phyloP scores from a whole-genome alignment of 2,888 invertebrate species.

The Podotricha telesiphe region DNA sequence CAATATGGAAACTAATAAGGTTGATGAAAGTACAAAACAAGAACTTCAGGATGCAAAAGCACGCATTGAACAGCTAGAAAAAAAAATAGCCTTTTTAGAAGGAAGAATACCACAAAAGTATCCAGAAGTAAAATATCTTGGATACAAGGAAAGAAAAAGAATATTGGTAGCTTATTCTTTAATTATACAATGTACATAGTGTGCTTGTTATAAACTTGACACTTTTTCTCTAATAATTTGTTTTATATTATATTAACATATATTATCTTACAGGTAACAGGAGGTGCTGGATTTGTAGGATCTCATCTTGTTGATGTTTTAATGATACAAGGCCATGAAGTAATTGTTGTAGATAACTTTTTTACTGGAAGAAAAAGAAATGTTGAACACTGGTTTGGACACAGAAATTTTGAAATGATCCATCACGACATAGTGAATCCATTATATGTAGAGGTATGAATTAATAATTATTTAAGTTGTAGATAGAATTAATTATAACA shows the following conservation, averaged over 20 bases:
- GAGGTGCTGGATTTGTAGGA: constrained; percentile 99
- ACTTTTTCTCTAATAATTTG: background rate
- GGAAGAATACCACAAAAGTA: constrained; percentile 91
- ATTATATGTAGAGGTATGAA: constrained; percentile 91
- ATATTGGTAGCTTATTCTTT: constrained; percentile 88
- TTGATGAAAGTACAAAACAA: constrained; percentile 61
- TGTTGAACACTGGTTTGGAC: constrained; percentile 99
- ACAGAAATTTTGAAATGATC: constrained; percentile 99
- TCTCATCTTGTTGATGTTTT: constrained; percentile 98
- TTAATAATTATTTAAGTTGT: constrained; percentile 8
- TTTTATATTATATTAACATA: background rate
- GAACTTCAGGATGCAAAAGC: constrained; percentile 86
- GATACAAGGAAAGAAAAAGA: constrained; percentile 95
- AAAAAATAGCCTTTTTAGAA: constrained; percentile 88
- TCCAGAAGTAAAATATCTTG: constrained; percentile 95
- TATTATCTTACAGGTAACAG: constrained; percentile 87
- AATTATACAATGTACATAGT: background rate
- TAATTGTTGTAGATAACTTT: constrained; percentile 98
- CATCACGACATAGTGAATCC: constrained; percentile 99
- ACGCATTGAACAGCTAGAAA: constrained; percentile 87
- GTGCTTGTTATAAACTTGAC: background rate
- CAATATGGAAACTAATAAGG: constrained; percentile 50
- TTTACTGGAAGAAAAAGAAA: constrained; percentile 98
- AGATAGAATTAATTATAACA: no score
- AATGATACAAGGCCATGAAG: constrained; percentile 97